These are phyloP conservation scores for Microtus californicus DNA, from an alignment of 2,797 vertebrate species.

Conservation along the genomic window DNA sequence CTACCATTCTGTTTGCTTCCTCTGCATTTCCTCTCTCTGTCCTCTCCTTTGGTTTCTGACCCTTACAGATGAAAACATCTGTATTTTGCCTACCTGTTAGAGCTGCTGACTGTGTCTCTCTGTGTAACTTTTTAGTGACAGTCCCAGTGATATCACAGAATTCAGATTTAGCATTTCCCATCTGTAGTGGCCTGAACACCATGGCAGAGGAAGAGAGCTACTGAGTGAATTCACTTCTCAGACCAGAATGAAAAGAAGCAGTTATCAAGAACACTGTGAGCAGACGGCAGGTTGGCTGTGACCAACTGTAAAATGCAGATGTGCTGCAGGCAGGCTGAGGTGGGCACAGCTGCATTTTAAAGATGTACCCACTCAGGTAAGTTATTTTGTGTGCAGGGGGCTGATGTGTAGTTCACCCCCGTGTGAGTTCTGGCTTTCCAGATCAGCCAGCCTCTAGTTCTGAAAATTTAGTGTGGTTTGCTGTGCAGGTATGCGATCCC, in stretches of 20 bases:
- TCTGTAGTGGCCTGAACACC: not conserved
- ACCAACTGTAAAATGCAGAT: not conserved
- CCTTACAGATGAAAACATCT: not conserved
- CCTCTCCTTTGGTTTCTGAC: not conserved
- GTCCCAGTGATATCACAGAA: not conserved
- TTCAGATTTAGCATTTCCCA: not conserved
- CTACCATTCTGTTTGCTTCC: not conserved
- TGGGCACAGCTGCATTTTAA: not conserved
- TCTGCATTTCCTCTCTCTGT: not conserved
- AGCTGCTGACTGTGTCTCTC: not conserved
- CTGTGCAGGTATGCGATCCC: not conserved
- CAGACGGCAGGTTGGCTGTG: not conserved
- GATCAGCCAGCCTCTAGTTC: not conserved
- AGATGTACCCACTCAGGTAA: not conserved
- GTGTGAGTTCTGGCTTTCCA: not conserved
- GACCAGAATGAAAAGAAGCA: not conserved
- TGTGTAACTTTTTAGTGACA: not conserved
- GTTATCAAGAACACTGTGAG: not conserved
- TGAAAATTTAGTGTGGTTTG: not conserved
- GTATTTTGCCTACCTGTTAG: not conserved
- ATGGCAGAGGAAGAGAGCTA: not conserved
- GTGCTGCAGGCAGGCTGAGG: not conserved
- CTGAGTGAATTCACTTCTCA: not conserved
- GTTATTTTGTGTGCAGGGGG: not conserved
- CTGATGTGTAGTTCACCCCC: not conserved